Base-by-base conservation (phyloP, 2,113 vertebrate species). In the Heterochromis multidens region DNA sequence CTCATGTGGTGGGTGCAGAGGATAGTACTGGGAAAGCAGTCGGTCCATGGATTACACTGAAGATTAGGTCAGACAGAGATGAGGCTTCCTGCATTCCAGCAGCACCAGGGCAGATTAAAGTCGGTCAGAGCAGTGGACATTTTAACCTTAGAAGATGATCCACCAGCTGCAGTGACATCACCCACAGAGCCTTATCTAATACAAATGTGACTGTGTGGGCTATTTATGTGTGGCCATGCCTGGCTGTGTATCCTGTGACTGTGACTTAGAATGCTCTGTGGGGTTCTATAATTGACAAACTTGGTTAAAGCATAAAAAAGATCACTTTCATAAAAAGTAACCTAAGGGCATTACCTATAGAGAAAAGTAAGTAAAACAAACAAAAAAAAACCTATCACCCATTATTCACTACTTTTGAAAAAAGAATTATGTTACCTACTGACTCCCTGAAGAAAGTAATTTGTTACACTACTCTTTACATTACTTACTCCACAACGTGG, bases 131-230 rank as follows among this genome's bases (percentile, higher is more conserved):
- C 63, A 4, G 72, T 82, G 72, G 46, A 74, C 91, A 72, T 77
- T 84, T 91, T 74, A 74, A 88, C 89, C 85, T 79, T 49, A 76
- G 84, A 86, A 80, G 85, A 89, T 37, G 70, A 82, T 87, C 83
- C 11, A 11, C 23, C 16, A 67, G 83, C 79, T 87, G 67, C 84
- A 46, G 49, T 4, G 37, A 85, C 67, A 86, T 80, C 70, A 52
- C 58, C 63, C 76, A 79, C 49, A 4, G 60, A 54, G 79, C 27
- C 62, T 80, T 59, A 83, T 87, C 76, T 60, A 13, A 59, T 27
- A 56, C 59, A 61, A 31, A 61, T 40, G 43, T 19, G 77, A 58
- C 63, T 72, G 43, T 82, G 67, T 63, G 52, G 67, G 77, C 35
- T 35, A 40, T 52, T 8, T 46, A 57, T 58, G 40, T 67, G n/a